Evolutionary conservation across 2,113 vertebrate genomes (phyloP), one percentile per base, ranked within the genome.

Genomic region (Nanger granti): DNA sequence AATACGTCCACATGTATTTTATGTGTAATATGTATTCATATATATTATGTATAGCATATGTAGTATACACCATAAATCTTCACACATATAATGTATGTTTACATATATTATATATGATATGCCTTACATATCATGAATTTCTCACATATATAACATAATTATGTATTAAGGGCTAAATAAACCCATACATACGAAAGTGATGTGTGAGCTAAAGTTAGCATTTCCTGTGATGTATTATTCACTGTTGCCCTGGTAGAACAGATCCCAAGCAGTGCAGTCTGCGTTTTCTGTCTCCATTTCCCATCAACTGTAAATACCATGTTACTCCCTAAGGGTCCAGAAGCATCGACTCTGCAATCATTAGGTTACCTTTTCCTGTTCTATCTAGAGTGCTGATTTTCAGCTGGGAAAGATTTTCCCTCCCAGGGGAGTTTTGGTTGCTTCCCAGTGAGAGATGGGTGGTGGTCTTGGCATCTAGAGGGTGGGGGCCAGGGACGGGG

Each of bases 381-480:
- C 52, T 52, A 2, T 49, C 18, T 12, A 47, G 24, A 84, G 34
- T 41, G 12, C 28, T 83, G 64, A 29, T 62, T 95, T 85, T 49
- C 92, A 55, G 5, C 7, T 1, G 34, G 29, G 85, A 12, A 26
- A 49, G 64, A 8, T 15, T 64, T 55, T 69, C 29, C n/a, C 18
- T 92, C 15, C 87, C 41, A 6, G 15, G 14, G 20, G 9, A 69
- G n/a, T 34, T 22, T 28, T 15, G 5, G 15, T 64, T 54, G 26
- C 60, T 49, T 9, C 57, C 57, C 5, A 4, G 1, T 7, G 90
- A 59, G 22, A 18, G 37, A 1, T 2, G n/a, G 41, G 22, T 7
- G 7, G 8, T 6, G 9, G 28, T 15, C 1, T 1, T 15, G 20
- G 41, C 47, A 15, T 24, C 22, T 20, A 17, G 54, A 17, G 8